Evolutionary conservation across 2,113 vertebrate species (phyloP).

Genomic region (Crotalus tigris): DNA sequence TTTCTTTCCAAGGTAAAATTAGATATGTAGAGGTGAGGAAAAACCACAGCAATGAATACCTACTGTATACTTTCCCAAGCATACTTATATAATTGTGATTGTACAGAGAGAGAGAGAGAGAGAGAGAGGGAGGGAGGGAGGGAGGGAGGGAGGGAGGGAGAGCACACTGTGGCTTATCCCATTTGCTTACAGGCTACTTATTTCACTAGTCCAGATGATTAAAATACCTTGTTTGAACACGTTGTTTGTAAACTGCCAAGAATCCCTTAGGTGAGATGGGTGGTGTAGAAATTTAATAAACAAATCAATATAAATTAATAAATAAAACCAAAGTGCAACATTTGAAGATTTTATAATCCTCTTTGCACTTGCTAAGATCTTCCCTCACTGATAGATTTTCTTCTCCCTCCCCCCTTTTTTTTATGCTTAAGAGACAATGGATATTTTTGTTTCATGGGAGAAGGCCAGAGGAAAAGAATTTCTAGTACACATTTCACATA

Average conservation of each 20-base stretch:
- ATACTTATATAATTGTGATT: not conserved
- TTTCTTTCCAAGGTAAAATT: not conserved
- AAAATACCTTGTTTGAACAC: not conserved
- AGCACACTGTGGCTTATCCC: not conserved
- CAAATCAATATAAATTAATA: too few species aligned
- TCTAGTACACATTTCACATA: not conserved
- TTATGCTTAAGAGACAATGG: not conserved
- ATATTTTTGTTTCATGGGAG: not conserved
- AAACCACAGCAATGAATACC: not conserved
- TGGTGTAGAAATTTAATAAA: too few species aligned
- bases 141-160: too few species aligned
- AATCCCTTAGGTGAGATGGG: too few species aligned
- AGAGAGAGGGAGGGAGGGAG: too few species aligned
- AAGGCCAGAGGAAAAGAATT: not conserved
- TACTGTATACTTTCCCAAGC: not conserved
- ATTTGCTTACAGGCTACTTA: not conserved
- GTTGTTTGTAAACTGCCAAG: not conserved
- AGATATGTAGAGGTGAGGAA: not conserved
- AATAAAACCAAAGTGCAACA: not conserved
- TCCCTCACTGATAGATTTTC: not conserved
- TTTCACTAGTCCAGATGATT: not conserved
- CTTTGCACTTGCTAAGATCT: not conserved
- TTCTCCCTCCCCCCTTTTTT: rapidly evolving
- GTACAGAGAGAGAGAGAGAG: too few species aligned
- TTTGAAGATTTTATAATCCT: not conserved